Percentiles rank a stretch among this genome's conserved stretches.
These are phyloP conservation scores for Morinoia aosen DNA, from an alignment of 2,888 invertebrate species.

Conservation along the genomic window DNA sequence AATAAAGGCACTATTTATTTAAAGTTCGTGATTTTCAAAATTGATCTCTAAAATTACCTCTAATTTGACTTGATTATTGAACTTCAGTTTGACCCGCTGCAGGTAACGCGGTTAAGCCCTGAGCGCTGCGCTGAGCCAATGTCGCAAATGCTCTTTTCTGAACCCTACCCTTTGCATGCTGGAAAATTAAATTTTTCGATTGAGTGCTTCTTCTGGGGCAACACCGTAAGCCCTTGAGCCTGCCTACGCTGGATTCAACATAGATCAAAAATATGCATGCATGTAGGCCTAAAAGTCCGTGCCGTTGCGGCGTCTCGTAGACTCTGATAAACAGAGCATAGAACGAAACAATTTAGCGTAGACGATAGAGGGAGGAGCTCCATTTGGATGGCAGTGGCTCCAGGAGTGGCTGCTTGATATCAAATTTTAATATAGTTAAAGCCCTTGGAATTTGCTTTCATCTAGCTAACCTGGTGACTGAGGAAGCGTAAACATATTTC, in stretches of 20 bases:
- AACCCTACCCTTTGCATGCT: background rate
- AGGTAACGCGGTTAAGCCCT: background rate
- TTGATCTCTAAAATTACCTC: too few relatives aligned
- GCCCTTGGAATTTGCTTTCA: background rate
- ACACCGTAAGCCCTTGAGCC: conserved; percentile 33
- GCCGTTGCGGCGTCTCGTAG: background rate
- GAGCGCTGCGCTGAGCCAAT: background rate
- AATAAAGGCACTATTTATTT: too few relatives aligned
- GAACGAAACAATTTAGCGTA: background rate
- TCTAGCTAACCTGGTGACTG: background rate
- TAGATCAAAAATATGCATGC: background rate
- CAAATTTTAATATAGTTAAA: background rate
- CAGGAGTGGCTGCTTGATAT: background rate
- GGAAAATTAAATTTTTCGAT: background rate
- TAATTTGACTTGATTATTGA: too few relatives aligned
- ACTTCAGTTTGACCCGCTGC: too few relatives aligned
- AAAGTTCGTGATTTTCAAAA: too few relatives aligned
- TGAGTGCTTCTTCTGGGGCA: conserved; percentile 14
- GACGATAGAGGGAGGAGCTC: background rate
- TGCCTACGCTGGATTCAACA: conserved; percentile 18
- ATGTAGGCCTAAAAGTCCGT: conserved; percentile 22
- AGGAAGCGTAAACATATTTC: background rate
- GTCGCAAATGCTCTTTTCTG: background rate
- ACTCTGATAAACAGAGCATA: background rate
- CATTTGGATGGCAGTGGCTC: background rate